Evolutionary conservation across 1,140 invertebrate species (phyloP).

Genomic region (Drosophila guanche): DNA sequence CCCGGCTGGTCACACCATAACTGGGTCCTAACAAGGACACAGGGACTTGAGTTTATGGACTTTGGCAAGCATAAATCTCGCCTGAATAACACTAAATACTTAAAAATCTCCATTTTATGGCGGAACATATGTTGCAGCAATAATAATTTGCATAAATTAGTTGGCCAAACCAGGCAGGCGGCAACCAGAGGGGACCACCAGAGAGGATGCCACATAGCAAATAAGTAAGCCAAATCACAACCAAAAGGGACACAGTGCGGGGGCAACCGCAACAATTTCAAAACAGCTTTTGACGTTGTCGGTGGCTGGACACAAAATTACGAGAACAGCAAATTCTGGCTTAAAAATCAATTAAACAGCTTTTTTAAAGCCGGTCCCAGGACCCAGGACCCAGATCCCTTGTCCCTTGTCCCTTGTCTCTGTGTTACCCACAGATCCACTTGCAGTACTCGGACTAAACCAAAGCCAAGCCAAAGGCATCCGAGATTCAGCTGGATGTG

Average conservation of each 20-base stretch:
- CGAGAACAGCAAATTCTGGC: conserved; percentile 75
- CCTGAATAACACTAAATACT: conserved; percentile 79
- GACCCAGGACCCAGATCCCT: too few species aligned
- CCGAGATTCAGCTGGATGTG: conserved; percentile 60
- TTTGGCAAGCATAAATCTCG: conserved; percentile 66
- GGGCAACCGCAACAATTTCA: conserved; percentile 74
- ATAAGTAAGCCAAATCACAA: conserved; percentile 64
- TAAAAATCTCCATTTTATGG: conserved; percentile 81
- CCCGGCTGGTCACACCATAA: conserved; percentile 31
- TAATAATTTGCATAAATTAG: conserved; percentile 83
- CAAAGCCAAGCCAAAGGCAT: conserved; percentile 63
- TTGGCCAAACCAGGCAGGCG: conserved; percentile 46
- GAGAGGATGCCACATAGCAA: conserved; percentile 45
- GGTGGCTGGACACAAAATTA: conserved; percentile 61
- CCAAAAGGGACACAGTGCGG: conserved; percentile 8
- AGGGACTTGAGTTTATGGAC: conserved; percentile 65
- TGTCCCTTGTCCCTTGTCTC: conserved; percentile 2
- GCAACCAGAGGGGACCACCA: too few species aligned
- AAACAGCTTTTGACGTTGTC: conserved; percentile 80
- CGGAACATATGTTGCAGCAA: conserved; percentile 77
- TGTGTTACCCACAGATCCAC: too few species aligned
- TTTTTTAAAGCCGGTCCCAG: conserved; percentile 62
- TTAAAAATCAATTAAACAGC: conserved; percentile 82
- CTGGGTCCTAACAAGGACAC: conserved; percentile 4
- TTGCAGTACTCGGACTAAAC: conserved; percentile 19